Evolutionary conservation across 2,113 vertebrate genomes (phyloP), one percentile per base, ranked within the genome.

Genomic region (Dasypus novemcinctus): DNA sequence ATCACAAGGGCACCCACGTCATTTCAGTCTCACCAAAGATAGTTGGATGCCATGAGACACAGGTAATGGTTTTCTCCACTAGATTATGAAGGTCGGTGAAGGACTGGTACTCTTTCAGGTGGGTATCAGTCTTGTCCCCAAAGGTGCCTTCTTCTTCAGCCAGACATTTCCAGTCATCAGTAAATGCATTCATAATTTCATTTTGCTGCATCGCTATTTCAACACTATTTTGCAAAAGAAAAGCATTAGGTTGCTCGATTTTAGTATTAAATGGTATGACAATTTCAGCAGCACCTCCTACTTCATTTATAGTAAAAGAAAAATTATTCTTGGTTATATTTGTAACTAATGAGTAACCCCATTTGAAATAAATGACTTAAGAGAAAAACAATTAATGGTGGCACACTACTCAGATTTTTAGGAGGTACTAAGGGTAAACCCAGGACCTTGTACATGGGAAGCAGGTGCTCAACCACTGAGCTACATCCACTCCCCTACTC

Each of bases 171-270:
- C 99, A 99, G 96, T 99, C 99, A 74, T 99, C 98, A 36, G 97
- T 54, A 90, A 99, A 99, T 54, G 98, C 98, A 15, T 99, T 98
- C 97, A 98, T 98, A 72, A 99, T 99, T 96, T 98, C 98, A 91
- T 99, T 99, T 98, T 99, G 99, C 96, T 99, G 99, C 81, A 99
- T 96, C 52, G 98, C 99, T 49, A 98, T 88, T 95, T 99, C 98
- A 91, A 99, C 97, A 97, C 99, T 99, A 96, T 96, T 97, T 96
- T 64, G 86, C 90, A 85, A 91, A 87, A 86, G 33, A 43, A 83
- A 54, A 93, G 7, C 14, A 64, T 38, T 33, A 33, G 0, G 61
- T 95, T 82, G 54, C 21, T 91, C 71, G 88, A 72, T 93, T 84
- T 88, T 64, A 90, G 61, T 76, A n/a, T 41, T 94, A 54, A 88